A percentile compares a stretch with the other conserved stretches of the same genome.
Evolutionary conservation across 2,888 invertebrate species (phyloP).

Genomic region (Heterodera filipjevi): DNA sequence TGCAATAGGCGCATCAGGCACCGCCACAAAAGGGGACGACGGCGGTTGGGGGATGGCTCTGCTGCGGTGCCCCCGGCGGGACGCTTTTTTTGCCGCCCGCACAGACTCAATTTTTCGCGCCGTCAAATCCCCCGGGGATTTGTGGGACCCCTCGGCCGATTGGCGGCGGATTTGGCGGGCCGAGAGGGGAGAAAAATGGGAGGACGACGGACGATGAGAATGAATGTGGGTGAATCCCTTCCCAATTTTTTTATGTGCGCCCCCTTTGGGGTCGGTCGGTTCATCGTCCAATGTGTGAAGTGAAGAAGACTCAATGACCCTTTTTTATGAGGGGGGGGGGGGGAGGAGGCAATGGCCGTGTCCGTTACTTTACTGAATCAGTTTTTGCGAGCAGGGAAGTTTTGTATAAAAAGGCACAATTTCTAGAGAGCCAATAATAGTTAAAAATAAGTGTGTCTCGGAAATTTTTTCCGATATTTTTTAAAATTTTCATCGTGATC

Average conservation of each 20-base stretch:
- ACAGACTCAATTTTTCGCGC: slow-evolving; percentile 18
- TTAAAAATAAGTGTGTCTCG: no score
- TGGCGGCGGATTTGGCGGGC: slow-evolving; percentile 10
- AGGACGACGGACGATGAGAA: not conserved
- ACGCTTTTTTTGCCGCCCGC: not conserved
- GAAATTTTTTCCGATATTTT: no score
- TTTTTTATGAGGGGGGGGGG: not conserved
- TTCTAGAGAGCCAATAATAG: no score
- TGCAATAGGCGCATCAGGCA: not conserved
- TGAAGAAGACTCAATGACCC: slow-evolving; percentile 3
- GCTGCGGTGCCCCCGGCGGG: no score
- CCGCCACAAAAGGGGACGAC: not conserved
- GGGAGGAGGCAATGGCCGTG: not conserved
- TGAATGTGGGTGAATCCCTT: not conserved
- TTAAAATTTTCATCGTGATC: no score
- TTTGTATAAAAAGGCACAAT: not conserved
- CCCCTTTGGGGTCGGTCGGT: not conserved
- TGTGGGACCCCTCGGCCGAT: not conserved
- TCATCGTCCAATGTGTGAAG: not conserved
- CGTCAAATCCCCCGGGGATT: slow-evolving; percentile 15
- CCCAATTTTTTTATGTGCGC: not conserved
- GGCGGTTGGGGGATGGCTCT: no score
- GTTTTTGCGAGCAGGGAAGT: not conserved
- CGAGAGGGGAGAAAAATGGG: not conserved
- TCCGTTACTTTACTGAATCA: not conserved